These are phyloP conservation scores for Glaucomys volans DNA, from an alignment of 2,113 vertebrate species.

Conservation along the genomic window DNA sequence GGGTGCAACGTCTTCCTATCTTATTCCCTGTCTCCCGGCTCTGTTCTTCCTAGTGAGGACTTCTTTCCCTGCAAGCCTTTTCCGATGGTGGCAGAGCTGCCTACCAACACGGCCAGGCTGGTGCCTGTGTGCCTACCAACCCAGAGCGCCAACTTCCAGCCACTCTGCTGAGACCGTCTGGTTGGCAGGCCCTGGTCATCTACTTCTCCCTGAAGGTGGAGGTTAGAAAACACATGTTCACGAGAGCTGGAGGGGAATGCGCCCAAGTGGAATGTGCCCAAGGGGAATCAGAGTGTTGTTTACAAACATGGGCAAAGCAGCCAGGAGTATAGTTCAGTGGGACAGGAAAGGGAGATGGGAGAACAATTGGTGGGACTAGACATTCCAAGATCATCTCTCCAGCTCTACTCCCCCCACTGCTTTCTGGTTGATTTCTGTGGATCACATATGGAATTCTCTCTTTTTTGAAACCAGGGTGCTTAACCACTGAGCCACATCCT, in stretches of 20 bases:
- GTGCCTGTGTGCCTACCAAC: neutral
- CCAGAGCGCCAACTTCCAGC: no score
- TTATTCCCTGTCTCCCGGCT: neutral
- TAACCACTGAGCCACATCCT: no score
- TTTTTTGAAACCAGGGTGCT: no score
- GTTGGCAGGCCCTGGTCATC: neutral
- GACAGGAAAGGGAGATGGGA: neutral
- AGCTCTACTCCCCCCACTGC: neutral
- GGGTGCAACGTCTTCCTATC: neutral
- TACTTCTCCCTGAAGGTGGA: neutral
- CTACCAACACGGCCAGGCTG: rapidly evolving
- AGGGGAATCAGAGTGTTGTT: neutral
- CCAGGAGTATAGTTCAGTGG: neutral
- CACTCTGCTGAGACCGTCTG: no score
- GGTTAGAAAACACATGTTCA: rapidly evolving
- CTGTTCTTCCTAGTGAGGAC: neutral
- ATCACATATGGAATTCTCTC: no score
- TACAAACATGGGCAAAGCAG: no score
- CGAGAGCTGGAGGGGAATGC: neutral
- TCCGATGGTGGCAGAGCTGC: rapidly evolving
- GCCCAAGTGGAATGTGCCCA: neutral
- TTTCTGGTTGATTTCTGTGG: neutral
- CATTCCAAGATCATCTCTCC: neutral
- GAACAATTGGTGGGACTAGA: rapidly evolving
- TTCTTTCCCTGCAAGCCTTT: neutral